Evolutionary conservation across 2,113 vertebrate genomes (phyloP), one percentile per base, ranked within the genome.

Genomic region (Athene cunicularia): DNA sequence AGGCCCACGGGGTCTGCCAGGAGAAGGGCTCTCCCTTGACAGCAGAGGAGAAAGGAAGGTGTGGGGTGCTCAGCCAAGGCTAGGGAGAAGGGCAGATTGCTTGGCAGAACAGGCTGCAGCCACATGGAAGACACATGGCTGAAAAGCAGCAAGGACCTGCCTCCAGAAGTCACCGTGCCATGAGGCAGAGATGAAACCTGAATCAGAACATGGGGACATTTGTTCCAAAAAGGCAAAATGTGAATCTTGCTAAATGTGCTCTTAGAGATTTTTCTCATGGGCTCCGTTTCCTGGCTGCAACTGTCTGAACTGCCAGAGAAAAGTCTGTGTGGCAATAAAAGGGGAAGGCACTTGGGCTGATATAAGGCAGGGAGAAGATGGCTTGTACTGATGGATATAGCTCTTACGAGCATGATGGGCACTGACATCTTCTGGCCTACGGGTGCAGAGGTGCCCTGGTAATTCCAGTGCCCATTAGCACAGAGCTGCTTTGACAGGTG

Each of bases 261-360:
- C 43, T 23, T 14, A 8, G 23, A 64, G 33, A 4, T 24, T 37
- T 53, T 60, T 20, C 20, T 26, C 28, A 47, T 8, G 27, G 41
- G 26, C 13, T 79, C 64, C 7, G 3, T 33, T 23, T 62, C 45
- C 45, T 58, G 60, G 33, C 35, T 59, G 56, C 37, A 55, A 19
- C 52, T 68, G 28, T 24, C 32, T 43, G 28, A 5, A 17, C 37
- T 68, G 41, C 17, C 43, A 2, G 5, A 41, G 33, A 50, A 41
- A 41, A 62, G 52, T 24, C 41, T 2, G 3, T 7, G 3, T 0
- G 6, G 2, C 2, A 8, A 1, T 41, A 43, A 22, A 41, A 56
- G 56, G 20, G 33, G 43, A 66, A 64, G n/a, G 47, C 12, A 7
- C 49, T 24, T 22, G 59, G 8, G 24, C 43, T 55, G 12, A 16